Base-by-base conservation (phyloP, 2,797 vertebrate genomes). In the Diceros bicornis region DNA sequence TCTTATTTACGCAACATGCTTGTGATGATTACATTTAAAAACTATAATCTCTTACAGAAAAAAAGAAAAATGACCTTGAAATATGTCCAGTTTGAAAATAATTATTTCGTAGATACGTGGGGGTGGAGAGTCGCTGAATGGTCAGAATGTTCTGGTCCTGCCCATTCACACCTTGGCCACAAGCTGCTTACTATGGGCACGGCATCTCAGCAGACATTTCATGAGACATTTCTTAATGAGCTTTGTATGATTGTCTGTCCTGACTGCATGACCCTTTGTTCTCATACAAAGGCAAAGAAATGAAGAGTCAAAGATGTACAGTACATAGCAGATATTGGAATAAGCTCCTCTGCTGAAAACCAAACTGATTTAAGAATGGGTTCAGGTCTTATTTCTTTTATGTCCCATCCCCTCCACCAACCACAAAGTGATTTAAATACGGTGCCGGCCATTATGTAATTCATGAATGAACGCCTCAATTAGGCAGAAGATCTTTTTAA, bases 31-130 rank as follows among this genome's bases (percentile, higher is more conserved):
- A 61, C 64, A 66, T 69, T 79, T 87, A 64, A 91, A 57, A 79
- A 79, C 14, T 44, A 11, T 79, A 41, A 61, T 62, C 27, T 91
- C 29, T 85, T 47, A n/a, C 1, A 50, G 29, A 84, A 88, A 87
- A 81, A 74, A 95, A 59, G 27, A 86, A 77, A 93, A 88, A 41
- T 84, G 17, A 72, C 50, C 27, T 93, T 29, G 47, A 89, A 86
- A 59, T 17, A 44, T 47, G 20, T 34, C 18, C 27, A 5, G 87
- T 82, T 94, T 66, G 77, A 72, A 82, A 96, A 69, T 55, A 57
- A 23, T 55, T 55, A 20, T 21, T 82, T 86, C 41, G 34, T 77
- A 44, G 64, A 55, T 74, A 21, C 10, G 68, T 0, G 59, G 61
- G 2, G 14, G 21, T 88, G 44, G 59, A 66, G 11, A 93, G n/a